Evolutionary conservation across 37 sponge, comb jelly and placozoan genomes (phyloP).

Genomic region (Aplysina aerophoba): DNA sequence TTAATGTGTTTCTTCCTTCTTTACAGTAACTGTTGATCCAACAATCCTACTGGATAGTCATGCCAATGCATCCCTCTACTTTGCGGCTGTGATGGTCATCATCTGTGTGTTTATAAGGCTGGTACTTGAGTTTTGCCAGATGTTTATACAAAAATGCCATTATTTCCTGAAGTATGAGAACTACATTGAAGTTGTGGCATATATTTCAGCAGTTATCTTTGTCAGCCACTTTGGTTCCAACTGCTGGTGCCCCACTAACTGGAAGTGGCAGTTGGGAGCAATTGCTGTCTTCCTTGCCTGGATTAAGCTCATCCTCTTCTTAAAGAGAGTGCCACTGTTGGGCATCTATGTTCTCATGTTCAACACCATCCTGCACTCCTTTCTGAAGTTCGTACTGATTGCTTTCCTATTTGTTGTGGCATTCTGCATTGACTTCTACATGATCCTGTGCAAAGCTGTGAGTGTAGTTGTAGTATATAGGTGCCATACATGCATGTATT

Average conservation of each 20-base stretch:
- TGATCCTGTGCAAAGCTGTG: slow-evolving; percentile 73
- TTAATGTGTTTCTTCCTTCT: too few species aligned
- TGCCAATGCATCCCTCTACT: background rate
- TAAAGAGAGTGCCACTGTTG: slow-evolving; percentile 78
- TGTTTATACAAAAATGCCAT: background rate
- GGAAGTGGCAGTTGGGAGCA: slow-evolving; percentile 93
- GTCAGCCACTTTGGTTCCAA: slow-evolving; percentile 31
- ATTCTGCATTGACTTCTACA: slow-evolving; percentile 91
- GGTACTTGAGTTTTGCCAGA: background rate
- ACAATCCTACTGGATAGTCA: background rate
- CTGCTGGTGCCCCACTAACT: slow-evolving; percentile 51
- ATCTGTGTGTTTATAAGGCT: background rate
- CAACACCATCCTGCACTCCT: slow-evolving; percentile 84
- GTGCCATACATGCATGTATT: too few species aligned
- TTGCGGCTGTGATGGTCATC: background rate
- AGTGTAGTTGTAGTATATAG: too few species aligned
- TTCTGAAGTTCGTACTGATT: slow-evolving; percentile 78
- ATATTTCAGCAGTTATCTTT: slow-evolving; percentile 57
- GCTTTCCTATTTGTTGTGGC: slow-evolving; percentile 83
- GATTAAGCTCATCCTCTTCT: slow-evolving; percentile 84
- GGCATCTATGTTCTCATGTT: slow-evolving; percentile 98
- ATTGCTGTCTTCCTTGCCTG: slow-evolving; percentile 85
- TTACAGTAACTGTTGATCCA: slow-evolving; percentile 33
- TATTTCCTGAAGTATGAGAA: slow-evolving; percentile 65
- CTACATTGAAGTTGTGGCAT: slow-evolving; percentile 57